Percentiles rank a stretch among this genome's conserved stretches.
These are phyloP conservation scores for Selene dorsalis DNA, from an alignment of 2,797 vertebrate species.

Conservation along the genomic window DNA sequence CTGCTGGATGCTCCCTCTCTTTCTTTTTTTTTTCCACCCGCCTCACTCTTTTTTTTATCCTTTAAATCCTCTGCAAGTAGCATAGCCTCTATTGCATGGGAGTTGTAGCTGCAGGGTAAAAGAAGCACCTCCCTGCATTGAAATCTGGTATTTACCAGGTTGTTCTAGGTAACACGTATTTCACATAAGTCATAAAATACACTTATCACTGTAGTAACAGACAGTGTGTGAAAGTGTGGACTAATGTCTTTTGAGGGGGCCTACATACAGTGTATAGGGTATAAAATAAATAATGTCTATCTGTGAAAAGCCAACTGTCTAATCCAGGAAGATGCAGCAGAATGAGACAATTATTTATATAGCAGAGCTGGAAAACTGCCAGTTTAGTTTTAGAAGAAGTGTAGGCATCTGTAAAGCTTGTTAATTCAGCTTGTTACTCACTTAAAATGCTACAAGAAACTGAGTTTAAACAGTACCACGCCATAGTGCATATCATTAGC, in stretches of 20 bases:
- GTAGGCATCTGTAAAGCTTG: slow-evolving; percentile 20
- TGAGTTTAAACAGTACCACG: slow-evolving; percentile 29
- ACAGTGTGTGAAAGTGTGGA: slow-evolving; percentile 11
- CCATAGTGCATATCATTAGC: slow-evolving; percentile 23
- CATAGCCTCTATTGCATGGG: slow-evolving; percentile 58
- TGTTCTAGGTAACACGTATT: slow-evolving; percentile 51
- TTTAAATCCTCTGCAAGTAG: slow-evolving; percentile 66
- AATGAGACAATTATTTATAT: slow-evolving; percentile 39
- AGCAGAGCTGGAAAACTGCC: slow-evolving; percentile 24
- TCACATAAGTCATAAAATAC: slow-evolving; percentile 56
- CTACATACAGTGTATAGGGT: slow-evolving; percentile 22
- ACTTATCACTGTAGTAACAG: slow-evolving; percentile 28
- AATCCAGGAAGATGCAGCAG: slow-evolving; percentile 18
- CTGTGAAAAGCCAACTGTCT: slow-evolving; percentile 10
- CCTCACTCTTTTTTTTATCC: slow-evolving; percentile 55
- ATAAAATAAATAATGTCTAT: slow-evolving; percentile 2
- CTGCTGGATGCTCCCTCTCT: slow-evolving; percentile 35
- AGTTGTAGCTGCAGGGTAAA: slow-evolving; percentile 52
- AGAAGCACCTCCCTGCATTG: slow-evolving; percentile 50
- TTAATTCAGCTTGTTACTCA: slow-evolving; percentile 36
- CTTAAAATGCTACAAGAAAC: slow-evolving; percentile 26
- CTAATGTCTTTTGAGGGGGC: slow-evolving; percentile 16
- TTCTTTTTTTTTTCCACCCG: slow-evolving; percentile 34
- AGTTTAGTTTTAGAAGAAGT: slow-evolving; percentile 22
- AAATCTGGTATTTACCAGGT: slow-evolving; percentile 66